Conservation (phyloP, 2,888 invertebrate genomes). For the Troides helena region DNA sequence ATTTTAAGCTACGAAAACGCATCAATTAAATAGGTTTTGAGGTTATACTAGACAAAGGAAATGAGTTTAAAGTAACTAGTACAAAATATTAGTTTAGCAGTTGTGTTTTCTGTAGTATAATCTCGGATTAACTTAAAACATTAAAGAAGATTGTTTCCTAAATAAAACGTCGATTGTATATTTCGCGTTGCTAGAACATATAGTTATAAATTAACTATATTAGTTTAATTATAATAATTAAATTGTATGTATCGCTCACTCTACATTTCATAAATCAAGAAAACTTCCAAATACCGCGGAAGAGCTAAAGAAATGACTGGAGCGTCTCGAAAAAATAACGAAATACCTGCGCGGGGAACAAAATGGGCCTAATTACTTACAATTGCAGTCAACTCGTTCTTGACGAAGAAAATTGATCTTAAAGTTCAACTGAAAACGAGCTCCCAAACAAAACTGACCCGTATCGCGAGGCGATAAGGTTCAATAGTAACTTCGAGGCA, state of each 20-base stretch:
- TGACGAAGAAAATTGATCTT: slow-evolving; percentile 15
- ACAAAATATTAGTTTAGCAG: too few relatives aligned
- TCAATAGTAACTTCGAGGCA: slow-evolving; percentile 2
- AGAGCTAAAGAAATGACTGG: slow-evolving; percentile 20
- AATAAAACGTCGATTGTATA: too few relatives aligned
- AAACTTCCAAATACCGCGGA: slow-evolving; percentile 25
- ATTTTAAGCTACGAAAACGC: too few relatives aligned
- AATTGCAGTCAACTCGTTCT: slow-evolving; percentile 37
- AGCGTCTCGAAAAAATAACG: slow-evolving; percentile 42
- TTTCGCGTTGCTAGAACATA: too few relatives aligned
- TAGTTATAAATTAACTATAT: too few relatives aligned
- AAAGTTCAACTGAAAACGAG: slow-evolving; percentile 17
- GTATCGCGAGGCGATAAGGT: slow-evolving; percentile 4
- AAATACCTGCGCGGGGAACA: slow-evolving; percentile 47
- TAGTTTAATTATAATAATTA: too few relatives aligned
- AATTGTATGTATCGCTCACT: slow-evolving; percentile 1
- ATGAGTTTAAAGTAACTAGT: too few relatives aligned
- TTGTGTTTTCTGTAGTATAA: too few relatives aligned
- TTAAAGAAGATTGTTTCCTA: too few relatives aligned
- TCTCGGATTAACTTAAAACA: too few relatives aligned
- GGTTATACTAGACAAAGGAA: too few relatives aligned
- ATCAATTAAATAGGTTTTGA: too few relatives aligned
- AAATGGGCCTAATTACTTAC: slow-evolving; percentile 55
- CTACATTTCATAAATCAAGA: slow-evolving; percentile 17
- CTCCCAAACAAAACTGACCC: slow-evolving; percentile 5